phyloP scores from a whole-genome alignment of 2,888 invertebrate genomes.

The Macrophya alboannulata region DNA sequence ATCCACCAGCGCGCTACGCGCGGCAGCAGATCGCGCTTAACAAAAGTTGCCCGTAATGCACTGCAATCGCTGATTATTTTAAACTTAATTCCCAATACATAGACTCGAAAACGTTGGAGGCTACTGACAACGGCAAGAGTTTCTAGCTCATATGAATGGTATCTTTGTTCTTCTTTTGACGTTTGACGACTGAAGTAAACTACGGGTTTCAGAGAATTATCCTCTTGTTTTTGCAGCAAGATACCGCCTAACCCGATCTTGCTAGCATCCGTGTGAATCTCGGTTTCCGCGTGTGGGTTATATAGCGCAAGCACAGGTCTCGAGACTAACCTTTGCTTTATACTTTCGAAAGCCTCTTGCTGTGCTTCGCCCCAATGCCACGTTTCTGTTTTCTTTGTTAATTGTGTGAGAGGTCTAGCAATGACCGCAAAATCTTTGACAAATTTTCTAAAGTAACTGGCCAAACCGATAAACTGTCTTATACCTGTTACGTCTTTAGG shows the following conservation, averaged over 20 bases:
- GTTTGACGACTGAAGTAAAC: constrained; percentile 73
- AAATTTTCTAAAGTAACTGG: constrained; percentile 64
- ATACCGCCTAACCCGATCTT: constrained; percentile 67
- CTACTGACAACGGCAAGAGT: constrained; percentile 73
- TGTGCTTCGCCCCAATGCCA: constrained; percentile 58
- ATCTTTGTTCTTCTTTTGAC: constrained; percentile 69
- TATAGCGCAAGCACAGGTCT: constrained; percentile 63
- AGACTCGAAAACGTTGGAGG: constrained; percentile 71
- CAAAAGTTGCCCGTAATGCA: constrained; percentile 67
- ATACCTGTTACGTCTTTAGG: constrained; percentile 60
- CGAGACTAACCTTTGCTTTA: constrained; percentile 54
- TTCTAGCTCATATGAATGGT: constrained; percentile 75
- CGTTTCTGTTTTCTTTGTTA: constrained; percentile 60
- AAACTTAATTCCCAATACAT: constrained; percentile 70
- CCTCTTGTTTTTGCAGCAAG: constrained; percentile 67
- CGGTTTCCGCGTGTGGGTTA: constrained; percentile 64
- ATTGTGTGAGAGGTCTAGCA: constrained; percentile 59
- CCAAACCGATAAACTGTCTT: constrained; percentile 63
- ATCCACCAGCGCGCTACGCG: constrained; percentile 71
- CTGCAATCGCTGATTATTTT: constrained; percentile 73
- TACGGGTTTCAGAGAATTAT: constrained; percentile 65
- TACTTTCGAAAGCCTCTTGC: constrained; percentile 49
- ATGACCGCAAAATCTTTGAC: constrained; percentile 61
- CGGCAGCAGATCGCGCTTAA: constrained; percentile 68
- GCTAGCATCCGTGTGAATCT: constrained; percentile 70